Evolutionary conservation across 2,888 invertebrate species (phyloP).

Genomic region (Amphiduros pacificus): DNA sequence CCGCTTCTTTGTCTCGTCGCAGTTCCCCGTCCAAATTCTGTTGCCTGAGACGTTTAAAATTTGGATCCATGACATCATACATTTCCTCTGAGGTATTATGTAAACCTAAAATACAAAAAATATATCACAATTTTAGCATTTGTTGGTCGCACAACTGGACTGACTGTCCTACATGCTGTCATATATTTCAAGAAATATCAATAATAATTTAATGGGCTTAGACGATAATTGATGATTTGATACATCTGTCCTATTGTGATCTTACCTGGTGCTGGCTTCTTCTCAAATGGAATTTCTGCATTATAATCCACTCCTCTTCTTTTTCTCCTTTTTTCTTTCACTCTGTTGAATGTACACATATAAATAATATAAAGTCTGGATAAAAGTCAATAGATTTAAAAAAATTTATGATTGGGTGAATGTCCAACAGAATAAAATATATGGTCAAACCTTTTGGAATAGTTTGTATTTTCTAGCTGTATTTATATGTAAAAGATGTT

Average conservation of each 20-base stretch:
- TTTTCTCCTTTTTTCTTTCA: conserved; percentile 50
- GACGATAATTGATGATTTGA: too few relatives aligned
- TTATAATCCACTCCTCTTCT: conserved; percentile 96
- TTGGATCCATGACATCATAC: conserved; percentile 84
- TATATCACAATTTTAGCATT: too few relatives aligned
- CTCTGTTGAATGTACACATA: conserved; percentile 39
- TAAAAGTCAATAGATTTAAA: not conserved
- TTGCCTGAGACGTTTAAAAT: conserved; percentile 86
- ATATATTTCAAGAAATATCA: too few relatives aligned
- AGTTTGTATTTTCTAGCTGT: too few relatives aligned
- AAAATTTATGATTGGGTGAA: not conserved
- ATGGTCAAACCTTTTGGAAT: too few relatives aligned
- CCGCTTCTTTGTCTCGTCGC: conserved; percentile 87
- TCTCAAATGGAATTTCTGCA: conserved; percentile 96
- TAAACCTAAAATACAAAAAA: conserved; percentile 78
- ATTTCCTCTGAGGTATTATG: conserved; percentile 87
- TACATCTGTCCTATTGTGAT: not conserved
- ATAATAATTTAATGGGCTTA: too few relatives aligned
- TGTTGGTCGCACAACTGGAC: too few relatives aligned
- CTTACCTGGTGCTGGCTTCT: conserved; percentile 73
- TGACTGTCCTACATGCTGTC: too few relatives aligned
- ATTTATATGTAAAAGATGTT: too few relatives aligned
- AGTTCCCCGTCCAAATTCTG: conserved; percentile 92
- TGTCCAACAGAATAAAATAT: too few relatives aligned
- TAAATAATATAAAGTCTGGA: not conserved